Percentiles rank a stretch among this genome's conserved stretches.
These are phyloP conservation scores for Chaetops frenatus DNA, from an alignment of 2,113 vertebrate genomes.

Conservation along the genomic window DNA sequence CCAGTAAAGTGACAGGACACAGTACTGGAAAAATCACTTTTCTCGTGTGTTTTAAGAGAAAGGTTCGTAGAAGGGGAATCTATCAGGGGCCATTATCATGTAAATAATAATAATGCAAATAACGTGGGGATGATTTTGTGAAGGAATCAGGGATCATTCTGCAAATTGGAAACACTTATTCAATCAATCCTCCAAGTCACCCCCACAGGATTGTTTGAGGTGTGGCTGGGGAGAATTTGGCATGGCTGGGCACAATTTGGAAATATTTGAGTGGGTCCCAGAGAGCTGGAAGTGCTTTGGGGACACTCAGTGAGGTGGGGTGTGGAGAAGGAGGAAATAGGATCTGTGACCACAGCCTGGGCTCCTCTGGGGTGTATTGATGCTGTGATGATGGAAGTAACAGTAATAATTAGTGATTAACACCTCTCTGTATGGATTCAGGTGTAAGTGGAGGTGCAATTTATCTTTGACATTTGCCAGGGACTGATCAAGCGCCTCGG, in stretches of 20 bases:
- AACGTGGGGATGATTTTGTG: too few species aligned
- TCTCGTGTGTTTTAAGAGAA: background rate
- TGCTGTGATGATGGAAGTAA: background rate
- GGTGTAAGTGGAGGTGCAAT: background rate
- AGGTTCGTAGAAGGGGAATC: too few species aligned
- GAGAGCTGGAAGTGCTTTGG: background rate
- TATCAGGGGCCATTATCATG: background rate
- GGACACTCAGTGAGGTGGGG: accelerated
- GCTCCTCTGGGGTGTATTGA: background rate
- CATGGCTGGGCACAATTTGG: accelerated
- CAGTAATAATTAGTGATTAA: background rate
- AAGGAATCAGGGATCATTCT: background rate
- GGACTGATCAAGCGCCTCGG: background rate
- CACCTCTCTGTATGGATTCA: background rate
- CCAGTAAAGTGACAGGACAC: background rate
- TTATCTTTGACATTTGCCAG: background rate
- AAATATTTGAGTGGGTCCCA: background rate
- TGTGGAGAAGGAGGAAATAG: background rate
- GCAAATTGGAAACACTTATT: background rate
- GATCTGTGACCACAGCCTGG: too few species aligned
- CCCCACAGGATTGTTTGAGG: background rate
- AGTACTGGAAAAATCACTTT: background rate
- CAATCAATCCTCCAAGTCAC: background rate
- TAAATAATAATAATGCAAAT: background rate
- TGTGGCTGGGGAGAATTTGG: background rate